Conservation (phyloP, 2,113 vertebrate species). For the Cricetomys ansorgei region DNA sequence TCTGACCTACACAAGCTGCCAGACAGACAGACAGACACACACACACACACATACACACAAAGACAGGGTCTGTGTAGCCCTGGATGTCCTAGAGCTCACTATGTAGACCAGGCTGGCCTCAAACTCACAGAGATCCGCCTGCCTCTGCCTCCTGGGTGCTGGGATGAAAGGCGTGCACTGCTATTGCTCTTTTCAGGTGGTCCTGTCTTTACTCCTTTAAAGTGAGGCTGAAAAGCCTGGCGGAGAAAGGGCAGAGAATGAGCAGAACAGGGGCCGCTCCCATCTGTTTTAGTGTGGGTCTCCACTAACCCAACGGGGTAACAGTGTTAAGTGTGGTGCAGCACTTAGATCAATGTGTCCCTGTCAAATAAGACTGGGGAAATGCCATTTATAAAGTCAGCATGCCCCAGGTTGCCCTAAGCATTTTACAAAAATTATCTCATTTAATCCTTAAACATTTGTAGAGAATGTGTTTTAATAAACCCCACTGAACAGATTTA, state of each 20-base stretch:
- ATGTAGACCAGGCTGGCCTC: background rate
- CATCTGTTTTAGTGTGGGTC: background rate
- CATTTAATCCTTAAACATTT: background rate
- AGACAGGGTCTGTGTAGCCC: too few relatives aligned
- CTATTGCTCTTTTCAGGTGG: background rate
- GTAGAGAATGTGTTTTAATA: background rate
- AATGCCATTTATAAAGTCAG: background rate
- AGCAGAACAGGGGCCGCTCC: background rate
- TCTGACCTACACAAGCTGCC: background rate
- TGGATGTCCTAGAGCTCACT: too few relatives aligned
- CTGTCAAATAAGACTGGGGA: background rate
- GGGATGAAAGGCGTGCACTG: background rate
- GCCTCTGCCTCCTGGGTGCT: background rate
- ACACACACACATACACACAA: too few relatives aligned
- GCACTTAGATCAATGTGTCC: background rate
- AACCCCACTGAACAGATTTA: background rate
- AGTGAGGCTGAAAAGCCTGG: background rate
- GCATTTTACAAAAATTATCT: slow-evolving; percentile 34
- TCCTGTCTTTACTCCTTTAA: background rate
- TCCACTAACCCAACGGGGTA: background rate
- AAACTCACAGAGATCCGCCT: background rate
- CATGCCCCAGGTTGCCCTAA: background rate
- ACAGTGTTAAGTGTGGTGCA: background rate
- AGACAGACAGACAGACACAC: too few relatives aligned
- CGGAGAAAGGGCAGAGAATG: background rate